These are phyloP conservation scores for Tolypeutes matacus DNA, from an alignment of 2,797 vertebrate species.

Conservation along the genomic window DNA sequence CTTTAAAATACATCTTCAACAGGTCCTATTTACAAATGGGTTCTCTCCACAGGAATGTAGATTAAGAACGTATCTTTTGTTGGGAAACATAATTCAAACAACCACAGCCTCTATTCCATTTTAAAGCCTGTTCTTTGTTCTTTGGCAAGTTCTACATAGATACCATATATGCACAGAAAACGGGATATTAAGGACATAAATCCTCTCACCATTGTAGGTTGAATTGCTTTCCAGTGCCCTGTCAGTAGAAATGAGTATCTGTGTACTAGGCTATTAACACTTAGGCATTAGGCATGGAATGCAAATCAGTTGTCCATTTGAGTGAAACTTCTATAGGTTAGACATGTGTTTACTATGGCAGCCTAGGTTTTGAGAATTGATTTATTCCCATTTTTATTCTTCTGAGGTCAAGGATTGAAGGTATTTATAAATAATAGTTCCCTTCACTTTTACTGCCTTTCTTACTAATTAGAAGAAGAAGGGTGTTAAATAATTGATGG, in stretches of 20 bases:
- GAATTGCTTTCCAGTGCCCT: neutral
- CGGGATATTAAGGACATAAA: neutral
- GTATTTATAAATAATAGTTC: neutral
- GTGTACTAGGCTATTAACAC: neutral
- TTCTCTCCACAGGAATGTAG: too few species aligned
- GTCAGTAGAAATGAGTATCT: neutral
- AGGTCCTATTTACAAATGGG: too few species aligned
- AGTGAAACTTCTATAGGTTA: neutral
- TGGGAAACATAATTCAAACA: too few species aligned
- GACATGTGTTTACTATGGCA: neutral
- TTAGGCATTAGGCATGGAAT: neutral
- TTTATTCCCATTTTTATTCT: neutral
- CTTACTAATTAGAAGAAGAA: neutral
- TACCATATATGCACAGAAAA: rapidly evolving
- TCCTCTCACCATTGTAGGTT: neutral
- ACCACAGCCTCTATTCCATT: neutral
- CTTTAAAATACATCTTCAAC: too few species aligned
- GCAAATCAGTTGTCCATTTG: neutral
- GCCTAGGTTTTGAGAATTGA: neutral
- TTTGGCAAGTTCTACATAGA: neutral
- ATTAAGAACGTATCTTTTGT: too few species aligned
- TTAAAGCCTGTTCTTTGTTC: neutral
- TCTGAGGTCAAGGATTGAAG: neutral
- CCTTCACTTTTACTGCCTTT: neutral
- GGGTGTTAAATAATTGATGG: slow-evolving; percentile 48